Evolutionary conservation across 2,888 invertebrate genomes (phyloP).

Genomic region (Neocrepidodera transversa): DNA sequence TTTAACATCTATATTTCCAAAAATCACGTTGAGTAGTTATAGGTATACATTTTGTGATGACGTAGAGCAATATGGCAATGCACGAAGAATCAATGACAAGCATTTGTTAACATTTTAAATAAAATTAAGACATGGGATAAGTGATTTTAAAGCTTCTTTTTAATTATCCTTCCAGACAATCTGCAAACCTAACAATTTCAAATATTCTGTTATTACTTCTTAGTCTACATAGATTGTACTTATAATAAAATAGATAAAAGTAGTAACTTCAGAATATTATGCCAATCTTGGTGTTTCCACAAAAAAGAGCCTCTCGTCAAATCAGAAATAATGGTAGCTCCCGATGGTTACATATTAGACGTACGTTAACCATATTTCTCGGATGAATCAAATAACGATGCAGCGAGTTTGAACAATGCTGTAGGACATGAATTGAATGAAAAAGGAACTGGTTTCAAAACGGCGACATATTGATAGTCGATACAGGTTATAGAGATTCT

Average conservation of each 20-base stretch:
- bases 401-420: too few relatives aligned
- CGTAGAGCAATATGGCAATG: constrained; percentile 13
- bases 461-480: not conserved
- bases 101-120: constrained; percentile 11
- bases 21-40: not conserved
- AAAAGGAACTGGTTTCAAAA: too few relatives aligned
- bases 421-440: too few relatives aligned
- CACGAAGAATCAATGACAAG: constrained; percentile 8
- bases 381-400: not conserved
- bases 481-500: constrained; percentile 8
- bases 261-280: too few relatives aligned
- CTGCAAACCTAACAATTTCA: not conserved
- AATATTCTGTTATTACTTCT: not conserved
- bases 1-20: not conserved
- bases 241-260: too few relatives aligned
- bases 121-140: not conserved
- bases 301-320: constrained; percentile 2
- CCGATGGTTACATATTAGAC: constrained; percentile 2
- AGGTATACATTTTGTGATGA: constrained; percentile 14
- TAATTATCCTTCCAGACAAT: not conserved
- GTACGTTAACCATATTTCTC: not conserved
- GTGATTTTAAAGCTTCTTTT: not conserved
- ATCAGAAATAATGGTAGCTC: not conserved
- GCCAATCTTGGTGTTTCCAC: not conserved
- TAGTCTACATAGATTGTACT: not conserved